phyloP scores from a whole-genome alignment of 1,140 invertebrate genomes.

The Drosophila sproati region DNA sequence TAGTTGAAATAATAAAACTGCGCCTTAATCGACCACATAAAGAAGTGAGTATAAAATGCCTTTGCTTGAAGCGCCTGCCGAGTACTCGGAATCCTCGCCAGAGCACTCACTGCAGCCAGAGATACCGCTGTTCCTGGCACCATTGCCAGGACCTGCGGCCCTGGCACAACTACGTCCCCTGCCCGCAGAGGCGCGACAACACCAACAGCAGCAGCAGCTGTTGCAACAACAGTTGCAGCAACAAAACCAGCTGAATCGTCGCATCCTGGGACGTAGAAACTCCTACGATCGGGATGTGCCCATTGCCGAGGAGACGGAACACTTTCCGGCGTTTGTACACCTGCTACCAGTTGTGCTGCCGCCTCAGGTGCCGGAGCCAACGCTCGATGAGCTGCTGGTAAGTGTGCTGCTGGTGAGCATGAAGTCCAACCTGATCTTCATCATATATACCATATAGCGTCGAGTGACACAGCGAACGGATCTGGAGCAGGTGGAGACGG shows the following conservation, averaged over 20 bases:
- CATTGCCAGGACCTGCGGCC: constrained; percentile 60
- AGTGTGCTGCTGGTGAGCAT: constrained; percentile 36
- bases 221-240: constrained; percentile 39
- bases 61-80: constrained; percentile 69
- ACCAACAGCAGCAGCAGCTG: constrained; percentile 52
- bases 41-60: constrained; percentile 51
- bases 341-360: constrained; percentile 86
- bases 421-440: neutral
- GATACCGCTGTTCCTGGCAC: constrained; percentile 56
- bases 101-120: constrained; percentile 71
- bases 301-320: constrained; percentile 63
- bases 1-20: neutral
- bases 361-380: constrained; percentile 85
- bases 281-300: constrained; percentile 75
- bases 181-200: constrained; percentile 53
- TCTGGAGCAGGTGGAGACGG: constrained; percentile 86
- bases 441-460: constrained; percentile 42
- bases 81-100: constrained; percentile 70
- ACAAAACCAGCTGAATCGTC: constrained; percentile 43
- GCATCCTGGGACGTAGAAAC: constrained; percentile 49
- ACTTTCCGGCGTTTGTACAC: constrained; percentile 75
- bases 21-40: neutral
- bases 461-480: constrained; percentile 86
- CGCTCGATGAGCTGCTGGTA: constrained; percentile 87
- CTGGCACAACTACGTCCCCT: constrained; percentile 64